Conservation (phyloP, 2,888 invertebrate species). For the Laspeyria flexula region DNA sequence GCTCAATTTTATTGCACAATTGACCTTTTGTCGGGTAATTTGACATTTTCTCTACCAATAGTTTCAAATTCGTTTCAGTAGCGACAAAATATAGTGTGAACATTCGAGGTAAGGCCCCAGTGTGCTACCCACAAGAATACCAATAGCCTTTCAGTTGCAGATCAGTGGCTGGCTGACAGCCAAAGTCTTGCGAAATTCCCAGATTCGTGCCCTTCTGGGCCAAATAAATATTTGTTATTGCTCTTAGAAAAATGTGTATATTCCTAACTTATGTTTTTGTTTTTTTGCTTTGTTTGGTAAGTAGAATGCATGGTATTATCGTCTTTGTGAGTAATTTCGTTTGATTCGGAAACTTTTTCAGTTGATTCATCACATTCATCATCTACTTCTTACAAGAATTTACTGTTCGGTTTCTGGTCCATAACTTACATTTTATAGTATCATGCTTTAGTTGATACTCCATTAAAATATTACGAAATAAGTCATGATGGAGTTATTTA, state of each 20-base stretch:
- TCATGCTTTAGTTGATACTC: too few relatives aligned
- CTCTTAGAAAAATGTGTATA: conserved; percentile 28
- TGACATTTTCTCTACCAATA: too few relatives aligned
- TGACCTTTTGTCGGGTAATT: too few relatives aligned
- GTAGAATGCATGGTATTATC: conserved; percentile 3
- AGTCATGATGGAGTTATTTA: too few relatives aligned
- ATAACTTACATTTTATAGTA: too few relatives aligned
- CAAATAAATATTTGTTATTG: conserved; percentile 45
- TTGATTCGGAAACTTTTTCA: not conserved
- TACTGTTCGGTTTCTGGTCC: not conserved
- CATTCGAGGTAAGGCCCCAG: conserved; percentile 4
- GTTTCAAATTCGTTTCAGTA: too few relatives aligned
- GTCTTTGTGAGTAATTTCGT: not conserved
- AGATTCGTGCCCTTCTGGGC: conserved; percentile 28
- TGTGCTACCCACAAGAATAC: conserved; percentile 20
- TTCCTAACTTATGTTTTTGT: conserved; percentile 33
- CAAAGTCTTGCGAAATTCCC: conserved; percentile 22
- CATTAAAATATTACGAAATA: too few relatives aligned
- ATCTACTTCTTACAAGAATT: not conserved
- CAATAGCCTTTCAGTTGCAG: conserved; percentile 27
- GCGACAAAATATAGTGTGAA: conserved; percentile 3
- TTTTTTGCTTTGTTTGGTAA: conserved; percentile 20
- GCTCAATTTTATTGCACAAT: too few relatives aligned
- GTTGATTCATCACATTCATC: too few relatives aligned
- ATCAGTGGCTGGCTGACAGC: conserved; percentile 31